Base-by-base conservation (phyloP, 2,888 invertebrate genomes). In the Synergus itoensis region DNA sequence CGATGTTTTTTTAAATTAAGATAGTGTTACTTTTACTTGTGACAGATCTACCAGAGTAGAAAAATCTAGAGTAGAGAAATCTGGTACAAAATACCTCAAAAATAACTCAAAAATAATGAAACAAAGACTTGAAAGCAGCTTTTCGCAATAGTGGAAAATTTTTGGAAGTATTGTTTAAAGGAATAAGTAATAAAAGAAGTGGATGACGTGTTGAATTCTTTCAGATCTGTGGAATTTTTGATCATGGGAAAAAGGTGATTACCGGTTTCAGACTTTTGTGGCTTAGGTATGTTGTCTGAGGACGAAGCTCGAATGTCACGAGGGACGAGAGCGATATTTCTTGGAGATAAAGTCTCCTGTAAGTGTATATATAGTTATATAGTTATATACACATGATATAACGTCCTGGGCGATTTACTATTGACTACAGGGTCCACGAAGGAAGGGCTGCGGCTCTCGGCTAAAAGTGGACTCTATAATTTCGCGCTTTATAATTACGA, bases 401-500 rank as follows among this genome's bases (percentile, higher is more conserved):
- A 65, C 43, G 41, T 43, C 28, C 41, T 43, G 41, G 3, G 4
- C 65, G 65, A 65, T 65, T 65, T 65, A 65, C 43, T 41, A 43
- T 65, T 57, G 76, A 76, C 76, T 73, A 65, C 43, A 65, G 65
- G 21, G n/a, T 21, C 43, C 18, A 18, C 16, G 18, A 65, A 60
- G 53, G 79, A 78, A 81, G 81, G 76, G 78, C 76, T 57, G 28
- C 53, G 65, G 62, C 82, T 79, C 48, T 77, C 63, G 80, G 48
- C 60, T 67, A 76, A 73, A 79, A 82, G 53, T 63, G 79, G 78
- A 83, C 81, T 80, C 84, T 85, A 82, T 85, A 86, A 84, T 86
- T 85, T 86, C 69, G 81, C 79, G 65, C 83, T 80, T 83, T 82
- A 81, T 85, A 85, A 86, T 84, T 84, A 84, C 84, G 82, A 84